Evolutionary conservation across 2,113 vertebrate genomes (phyloP), one percentile per base, ranked within the genome.

Genomic region (Cygnus atratus): DNA sequence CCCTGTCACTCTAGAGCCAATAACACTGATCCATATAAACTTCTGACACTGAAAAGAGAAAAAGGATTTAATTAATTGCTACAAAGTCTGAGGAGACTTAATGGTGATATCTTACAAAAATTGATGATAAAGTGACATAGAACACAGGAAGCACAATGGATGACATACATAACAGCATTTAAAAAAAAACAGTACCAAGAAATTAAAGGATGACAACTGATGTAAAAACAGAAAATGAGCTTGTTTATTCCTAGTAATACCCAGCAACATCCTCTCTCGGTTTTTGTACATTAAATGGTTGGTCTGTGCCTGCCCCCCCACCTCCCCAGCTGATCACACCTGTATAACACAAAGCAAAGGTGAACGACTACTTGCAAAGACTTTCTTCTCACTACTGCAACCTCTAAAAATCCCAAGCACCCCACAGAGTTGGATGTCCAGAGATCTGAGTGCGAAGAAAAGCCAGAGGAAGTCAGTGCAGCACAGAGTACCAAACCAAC

Each of bases 401-500:
- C 46, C 25, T 39, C 65, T 72, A 87, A 37, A 86, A 88, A 52
- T 6, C 22, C 54, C 72, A 35, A 76, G 46, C 29, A 77, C 14
- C 7, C 17, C 43, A 3, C 0, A 0, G 2, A 2, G 2, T 3
- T 65, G 31, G 65, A 41, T 2, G 0, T 24, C 14, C 46, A 28
- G 25, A 92, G 39, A 58, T 68, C 24, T 55, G 43, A 35, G 20
- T 1, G 0, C 24, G 14, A 88, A 92, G 50, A 10, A 43, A 93
- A 88, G 54, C 6, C 65, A 71, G 18, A 17, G 22, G 37, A 89
- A 63, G 33, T 29, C 70, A 65, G 54, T 57, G 62, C 14, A 76
- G 33, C 11, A 25, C 26, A n/a, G 0, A 68, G 84, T 54, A 71
- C 46, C 52, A 21, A 81, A 57, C 18, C 43, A 88, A 77, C 7